These are phyloP conservation scores for Sisyra terminalis DNA, from an alignment of 2,888 invertebrate genomes.

Conservation along the genomic window DNA sequence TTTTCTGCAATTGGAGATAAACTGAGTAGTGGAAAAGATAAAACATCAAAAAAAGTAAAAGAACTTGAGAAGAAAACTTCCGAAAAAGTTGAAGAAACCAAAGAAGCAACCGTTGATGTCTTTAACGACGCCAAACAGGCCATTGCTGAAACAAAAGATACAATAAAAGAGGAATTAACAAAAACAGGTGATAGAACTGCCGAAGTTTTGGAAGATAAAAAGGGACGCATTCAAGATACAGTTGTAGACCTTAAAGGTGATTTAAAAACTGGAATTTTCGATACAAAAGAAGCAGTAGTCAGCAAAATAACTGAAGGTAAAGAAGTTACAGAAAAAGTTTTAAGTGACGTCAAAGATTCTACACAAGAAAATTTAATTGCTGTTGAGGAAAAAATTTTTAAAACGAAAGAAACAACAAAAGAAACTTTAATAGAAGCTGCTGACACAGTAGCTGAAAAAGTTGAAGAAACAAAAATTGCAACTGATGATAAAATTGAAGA, in stretches of 20 bases:
- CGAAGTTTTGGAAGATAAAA: too few species aligned
- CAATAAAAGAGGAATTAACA: conserved; percentile 7
- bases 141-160: conserved; percentile 25
- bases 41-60: neutral
- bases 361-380: conserved; percentile 8
- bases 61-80: conserved; percentile 8
- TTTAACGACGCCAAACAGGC: conserved; percentile 25
- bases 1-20: conserved; percentile 3
- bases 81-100: conserved; percentile 22
- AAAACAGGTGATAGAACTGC: conserved; percentile 11
- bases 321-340: too few species aligned
- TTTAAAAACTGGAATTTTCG: too few species aligned
- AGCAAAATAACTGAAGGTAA: conserved; percentile 19
- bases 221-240: too few species aligned
- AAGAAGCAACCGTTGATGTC: conserved; percentile 28
- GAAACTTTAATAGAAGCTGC: conserved; percentile 11
- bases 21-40: neutral
- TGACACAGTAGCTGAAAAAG: conserved; percentile 3
- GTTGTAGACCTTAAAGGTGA: too few species aligned
- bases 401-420: conserved; percentile 14
- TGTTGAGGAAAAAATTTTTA: conserved; percentile 10
- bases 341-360: neutral
- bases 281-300: conserved; percentile 10
- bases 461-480: neutral
- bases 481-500: conserved; percentile 3